These are phyloP conservation scores for Pararge aegeria DNA, from an alignment of 1,140 invertebrate genomes.

Conservation along the genomic window DNA sequence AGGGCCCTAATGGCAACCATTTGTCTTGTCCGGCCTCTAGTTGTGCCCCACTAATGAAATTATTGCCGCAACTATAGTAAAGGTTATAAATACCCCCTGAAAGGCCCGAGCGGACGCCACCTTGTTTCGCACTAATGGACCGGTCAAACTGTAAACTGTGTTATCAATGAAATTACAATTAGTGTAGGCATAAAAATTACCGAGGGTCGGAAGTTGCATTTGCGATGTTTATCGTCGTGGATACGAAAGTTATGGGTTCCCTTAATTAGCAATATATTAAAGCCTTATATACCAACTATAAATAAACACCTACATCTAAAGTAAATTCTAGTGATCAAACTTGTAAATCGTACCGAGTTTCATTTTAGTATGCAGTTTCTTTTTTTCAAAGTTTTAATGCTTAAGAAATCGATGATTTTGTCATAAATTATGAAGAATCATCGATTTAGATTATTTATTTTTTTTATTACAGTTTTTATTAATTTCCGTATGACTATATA, in stretches of 20 bases:
- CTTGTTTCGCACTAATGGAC: constrained; percentile 77
- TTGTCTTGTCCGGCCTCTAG: constrained; percentile 78
- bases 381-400: too few species aligned
- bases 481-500: too few species aligned
- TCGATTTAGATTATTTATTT: too few species aligned
- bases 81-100: constrained; percentile 77
- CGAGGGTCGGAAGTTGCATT: constrained; percentile 61
- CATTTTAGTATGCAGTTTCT: too few species aligned
- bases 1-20: constrained; percentile 74
- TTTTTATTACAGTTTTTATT: too few species aligned
- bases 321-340: too few species aligned
- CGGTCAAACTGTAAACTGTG: constrained; percentile 79
- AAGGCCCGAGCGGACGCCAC: constrained; percentile 70
- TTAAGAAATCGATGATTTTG: too few species aligned
- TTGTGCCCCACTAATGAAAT: constrained; percentile 78
- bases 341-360: too few species aligned
- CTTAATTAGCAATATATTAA: constrained; percentile 2
- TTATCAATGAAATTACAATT: constrained; percentile 80
- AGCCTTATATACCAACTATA: too few species aligned
- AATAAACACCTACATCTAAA: too few species aligned
- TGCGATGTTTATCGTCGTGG: constrained; percentile 40
- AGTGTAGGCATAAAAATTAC: constrained; percentile 69
- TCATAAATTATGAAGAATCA: too few species aligned
- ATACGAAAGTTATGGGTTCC: constrained; percentile 31
- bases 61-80: constrained; percentile 79